These are phyloP conservation scores for Sarcophaga bullata DNA, from an alignment of 1,140 invertebrate genomes.

Conservation along the genomic window DNA sequence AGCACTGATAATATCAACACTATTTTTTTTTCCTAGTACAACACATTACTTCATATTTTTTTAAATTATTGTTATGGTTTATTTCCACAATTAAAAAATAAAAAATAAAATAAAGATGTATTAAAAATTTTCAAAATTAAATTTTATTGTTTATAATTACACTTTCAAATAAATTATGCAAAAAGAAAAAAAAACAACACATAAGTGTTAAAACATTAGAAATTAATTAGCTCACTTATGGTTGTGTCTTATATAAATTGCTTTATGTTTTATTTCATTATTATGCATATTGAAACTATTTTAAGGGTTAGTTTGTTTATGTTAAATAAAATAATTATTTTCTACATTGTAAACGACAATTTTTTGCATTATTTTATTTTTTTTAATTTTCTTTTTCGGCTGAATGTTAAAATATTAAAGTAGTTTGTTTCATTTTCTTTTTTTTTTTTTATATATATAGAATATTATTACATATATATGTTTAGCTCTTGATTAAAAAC, in stretches of 20 bases:
- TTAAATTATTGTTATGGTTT: too few relatives aligned
- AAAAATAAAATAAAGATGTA: background rate
- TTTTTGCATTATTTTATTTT: background rate
- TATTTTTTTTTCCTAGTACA: too few relatives aligned
- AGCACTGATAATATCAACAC: too few relatives aligned
- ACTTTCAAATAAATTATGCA: background rate
- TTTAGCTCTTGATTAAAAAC: background rate
- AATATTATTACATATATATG: background rate
- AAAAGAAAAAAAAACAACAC: background rate
- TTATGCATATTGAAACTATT: slow-evolving; percentile 11
- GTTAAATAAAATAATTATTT: background rate
- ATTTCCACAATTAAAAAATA: too few relatives aligned
- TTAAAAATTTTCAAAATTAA: background rate
- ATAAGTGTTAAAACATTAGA: background rate
- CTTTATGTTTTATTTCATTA: background rate
- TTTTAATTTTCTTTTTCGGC: background rate
- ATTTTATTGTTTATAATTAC: background rate
- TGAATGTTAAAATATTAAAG: slow-evolving; percentile 1
- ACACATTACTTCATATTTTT: too few relatives aligned
- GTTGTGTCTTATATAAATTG: background rate
- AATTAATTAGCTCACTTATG: slow-evolving; percentile 2
- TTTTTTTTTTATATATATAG: background rate
- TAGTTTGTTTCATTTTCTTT: background rate
- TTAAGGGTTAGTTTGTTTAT: background rate
- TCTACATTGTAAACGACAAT: slow-evolving; percentile 5